Percentiles rank a stretch among this genome's conserved stretches.
Conservation (phyloP, 2,797 vertebrate genomes). For the Trachops cirrhosus region DNA sequence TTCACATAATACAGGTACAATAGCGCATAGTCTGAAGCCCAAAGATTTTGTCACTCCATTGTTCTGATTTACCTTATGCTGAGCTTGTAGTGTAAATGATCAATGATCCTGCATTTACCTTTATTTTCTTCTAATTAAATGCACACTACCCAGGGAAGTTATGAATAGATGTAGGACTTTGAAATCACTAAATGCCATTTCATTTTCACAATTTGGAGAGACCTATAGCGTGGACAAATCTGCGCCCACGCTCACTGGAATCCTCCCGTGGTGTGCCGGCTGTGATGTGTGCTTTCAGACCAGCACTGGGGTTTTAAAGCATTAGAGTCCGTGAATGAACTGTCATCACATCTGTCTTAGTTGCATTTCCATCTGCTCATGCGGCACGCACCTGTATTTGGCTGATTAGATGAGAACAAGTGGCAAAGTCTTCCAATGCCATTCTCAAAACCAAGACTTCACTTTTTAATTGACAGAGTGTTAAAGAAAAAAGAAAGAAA, state of each 20-base stretch:
- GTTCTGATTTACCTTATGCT: not conserved
- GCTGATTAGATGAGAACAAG: constrained; percentile 34
- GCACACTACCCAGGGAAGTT: not conserved
- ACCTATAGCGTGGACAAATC: not conserved
- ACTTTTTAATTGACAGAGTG: not conserved
- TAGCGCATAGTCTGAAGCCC: not conserved
- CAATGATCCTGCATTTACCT: not conserved
- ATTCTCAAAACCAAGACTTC: not conserved
- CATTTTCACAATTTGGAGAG: not conserved
- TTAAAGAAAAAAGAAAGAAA: not conserved
- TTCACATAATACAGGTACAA: not conserved
- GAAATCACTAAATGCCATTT: not conserved
- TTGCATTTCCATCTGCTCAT: constrained; percentile 46
- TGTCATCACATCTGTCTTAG: constrained; percentile 57
- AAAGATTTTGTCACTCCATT: not conserved
- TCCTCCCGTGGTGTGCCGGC: not conserved
- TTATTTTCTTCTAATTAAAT: not conserved
- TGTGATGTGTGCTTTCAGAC: not conserved
- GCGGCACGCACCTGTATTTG: constrained; percentile 11
- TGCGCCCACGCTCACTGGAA: not conserved
- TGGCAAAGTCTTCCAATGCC: not conserved
- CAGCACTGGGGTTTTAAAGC: not conserved
- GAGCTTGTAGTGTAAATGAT: not conserved
- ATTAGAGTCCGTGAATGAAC: not conserved
- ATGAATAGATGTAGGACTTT: not conserved